Evolutionary conservation across 2,888 invertebrate species (phyloP).

Genomic region (Trissolcus japonicus): DNA sequence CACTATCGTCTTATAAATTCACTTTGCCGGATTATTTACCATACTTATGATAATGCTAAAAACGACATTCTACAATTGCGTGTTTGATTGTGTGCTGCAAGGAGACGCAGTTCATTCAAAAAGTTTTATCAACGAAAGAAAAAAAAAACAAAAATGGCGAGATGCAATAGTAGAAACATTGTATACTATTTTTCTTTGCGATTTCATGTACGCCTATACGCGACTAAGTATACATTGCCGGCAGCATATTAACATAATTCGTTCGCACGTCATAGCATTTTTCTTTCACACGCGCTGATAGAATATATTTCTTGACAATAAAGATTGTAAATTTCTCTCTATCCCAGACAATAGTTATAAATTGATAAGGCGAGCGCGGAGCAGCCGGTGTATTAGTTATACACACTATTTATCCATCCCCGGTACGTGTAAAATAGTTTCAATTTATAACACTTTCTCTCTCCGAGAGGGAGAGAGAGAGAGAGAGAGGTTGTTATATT

Average conservation of each 20-base stretch:
- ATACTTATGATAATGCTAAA: slow-evolving; percentile 13
- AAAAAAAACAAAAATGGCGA: neutral
- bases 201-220: neutral
- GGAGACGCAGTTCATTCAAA: too few species aligned
- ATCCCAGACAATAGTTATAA: slow-evolving; percentile 38
- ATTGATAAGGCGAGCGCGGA: slow-evolving; percentile 43
- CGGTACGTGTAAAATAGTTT: slow-evolving; percentile 35
- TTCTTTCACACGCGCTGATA: slow-evolving; percentile 8
- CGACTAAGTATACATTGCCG: too few species aligned
- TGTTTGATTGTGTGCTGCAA: too few species aligned
- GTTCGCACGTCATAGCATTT: neutral
- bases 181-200: neutral
- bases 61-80: too few species aligned
- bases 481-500: slow-evolving; percentile 20
- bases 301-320: slow-evolving; percentile 34
- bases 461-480: too few species aligned
- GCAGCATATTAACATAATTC: too few species aligned
- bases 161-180: too few species aligned
- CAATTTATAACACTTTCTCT: slow-evolving; percentile 55
- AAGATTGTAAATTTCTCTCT: slow-evolving; percentile 39
- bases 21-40: slow-evolving; percentile 14
- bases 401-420: slow-evolving; percentile 35
- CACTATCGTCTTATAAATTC: slow-evolving; percentile 20
- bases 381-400: slow-evolving; percentile 36
- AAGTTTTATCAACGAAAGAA: slow-evolving; percentile 6